A percentile compares a stretch with the other conserved stretches of the same genome.
These are phyloP conservation scores for Neomorphus geoffroyi DNA, from an alignment of 2,797 vertebrate genomes.

Conservation along the genomic window DNA sequence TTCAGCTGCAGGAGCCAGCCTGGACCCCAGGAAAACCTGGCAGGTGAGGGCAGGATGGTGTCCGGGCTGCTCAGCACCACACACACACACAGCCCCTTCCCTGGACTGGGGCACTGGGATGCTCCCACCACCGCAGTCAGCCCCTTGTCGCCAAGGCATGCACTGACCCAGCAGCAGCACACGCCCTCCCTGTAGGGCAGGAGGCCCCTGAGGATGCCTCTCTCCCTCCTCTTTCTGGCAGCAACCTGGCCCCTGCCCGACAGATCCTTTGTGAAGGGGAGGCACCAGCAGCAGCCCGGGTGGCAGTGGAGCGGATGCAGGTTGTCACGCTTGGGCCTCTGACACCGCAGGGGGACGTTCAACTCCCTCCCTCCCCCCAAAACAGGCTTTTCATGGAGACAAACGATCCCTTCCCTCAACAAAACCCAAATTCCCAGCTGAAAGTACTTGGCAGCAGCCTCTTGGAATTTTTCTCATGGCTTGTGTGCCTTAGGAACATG, in stretches of 20 bases:
- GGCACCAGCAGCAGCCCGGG: not conserved
- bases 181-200: rapidly evolving
- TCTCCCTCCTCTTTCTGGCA: not conserved
- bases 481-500: not conserved
- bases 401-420: conserved; percentile 2
- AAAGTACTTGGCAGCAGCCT: conserved; percentile 27
- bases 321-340: conserved; percentile 25
- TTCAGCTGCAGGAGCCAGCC: not conserved
- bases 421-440: not conserved
- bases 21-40: rapidly evolving
- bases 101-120: rapidly evolving
- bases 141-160: rapidly evolving
- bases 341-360: not conserved
- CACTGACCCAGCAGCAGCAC: rapidly evolving
- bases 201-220: not conserved
- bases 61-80: not conserved
- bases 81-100: rapidly evolving
- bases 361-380: not conserved
- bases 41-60: rapidly evolving
- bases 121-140: not conserved
- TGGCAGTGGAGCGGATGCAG: conserved; percentile 6
- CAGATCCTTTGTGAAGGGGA: not conserved
- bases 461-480: conserved; percentile 25
- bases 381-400: conserved; percentile 2
- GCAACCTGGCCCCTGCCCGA: not conserved